Evolutionary conservation across 2,113 vertebrate genomes (phyloP).

Genomic region (Gavialis gangeticus): DNA sequence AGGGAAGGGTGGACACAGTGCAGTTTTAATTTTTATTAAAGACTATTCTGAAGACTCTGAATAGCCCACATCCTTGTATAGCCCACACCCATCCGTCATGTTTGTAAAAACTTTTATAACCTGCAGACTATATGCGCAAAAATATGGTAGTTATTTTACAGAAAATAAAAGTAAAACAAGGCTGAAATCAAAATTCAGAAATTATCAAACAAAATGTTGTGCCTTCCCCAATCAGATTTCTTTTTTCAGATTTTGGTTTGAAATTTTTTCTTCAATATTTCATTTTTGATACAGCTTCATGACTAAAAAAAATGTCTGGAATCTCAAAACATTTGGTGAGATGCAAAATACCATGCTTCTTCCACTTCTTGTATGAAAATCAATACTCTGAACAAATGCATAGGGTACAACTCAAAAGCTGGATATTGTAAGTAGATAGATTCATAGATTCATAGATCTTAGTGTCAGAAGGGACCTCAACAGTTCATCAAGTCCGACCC

Average conservation of each 20-base stretch:
- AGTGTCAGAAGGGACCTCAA: too few species aligned
- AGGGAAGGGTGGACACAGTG: too few species aligned
- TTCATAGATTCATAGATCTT: too few species aligned
- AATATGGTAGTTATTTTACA: too few species aligned
- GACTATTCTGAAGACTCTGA: too few species aligned
- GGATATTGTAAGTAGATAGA: neutral
- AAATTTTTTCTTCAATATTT: neutral
- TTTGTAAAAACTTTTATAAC: too few species aligned
- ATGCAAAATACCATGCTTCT: neutral
- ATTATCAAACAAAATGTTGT: neutral
- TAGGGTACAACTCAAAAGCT: neutral
- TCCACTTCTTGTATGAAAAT: neutral
- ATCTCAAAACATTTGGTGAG: too few species aligned
- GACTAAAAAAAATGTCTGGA: neutral
- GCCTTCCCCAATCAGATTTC: fast-evolving
- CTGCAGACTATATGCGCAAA: too few species aligned
- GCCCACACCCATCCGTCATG: too few species aligned
- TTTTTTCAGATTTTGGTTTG: neutral
- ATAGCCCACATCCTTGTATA: too few species aligned
- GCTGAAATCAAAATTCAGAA: neutral
- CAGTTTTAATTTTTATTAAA: too few species aligned
- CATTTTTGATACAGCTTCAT: neutral
- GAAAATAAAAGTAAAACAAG: neutral
- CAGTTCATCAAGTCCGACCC: too few species aligned
- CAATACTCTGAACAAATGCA: neutral